Percentiles rank a stretch among this genome's conserved stretches.
phyloP scores from a whole-genome alignment of 30 jellyfish, hydroid and myxozoan species.

The Hydractinia echinata region DNA sequence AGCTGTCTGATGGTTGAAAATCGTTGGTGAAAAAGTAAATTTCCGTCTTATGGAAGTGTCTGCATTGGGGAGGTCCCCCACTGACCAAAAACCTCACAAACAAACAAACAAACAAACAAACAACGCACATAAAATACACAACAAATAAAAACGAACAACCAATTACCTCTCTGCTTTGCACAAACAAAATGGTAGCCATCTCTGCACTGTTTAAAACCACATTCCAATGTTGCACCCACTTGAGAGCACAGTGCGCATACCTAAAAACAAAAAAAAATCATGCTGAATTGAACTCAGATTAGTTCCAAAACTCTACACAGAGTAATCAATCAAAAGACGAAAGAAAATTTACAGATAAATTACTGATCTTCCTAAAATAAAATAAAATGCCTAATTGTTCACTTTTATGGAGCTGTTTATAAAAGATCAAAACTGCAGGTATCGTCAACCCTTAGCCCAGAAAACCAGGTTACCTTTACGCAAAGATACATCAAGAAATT shows the following conservation, averaged over 20 bases:
- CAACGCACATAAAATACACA: neutral
- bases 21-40: too few species aligned
- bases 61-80: neutral
- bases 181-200: conserved; percentile 64
- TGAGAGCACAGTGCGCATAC: conserved; percentile 56
- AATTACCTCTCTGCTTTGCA: conserved; percentile 76
- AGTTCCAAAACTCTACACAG: too few species aligned
- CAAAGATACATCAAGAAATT: neutral
- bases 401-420: too few species aligned
- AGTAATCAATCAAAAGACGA: too few species aligned
- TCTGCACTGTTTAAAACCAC: conserved; percentile 42
- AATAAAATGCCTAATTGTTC: too few species aligned
- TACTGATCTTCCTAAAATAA: too few species aligned
- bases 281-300: neutral
- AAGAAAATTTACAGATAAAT: too few species aligned
- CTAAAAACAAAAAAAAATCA: conserved; percentile 38
- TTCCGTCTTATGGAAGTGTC: too few species aligned
- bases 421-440: too few species aligned
- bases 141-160: neutral
- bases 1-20: too few species aligned
- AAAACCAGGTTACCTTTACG: too few species aligned
- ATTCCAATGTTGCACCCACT: conserved; percentile 71
- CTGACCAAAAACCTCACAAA: neutral
- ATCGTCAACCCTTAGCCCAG: too few species aligned
- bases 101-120: conserved; percentile 2